Evolutionary conservation across 2,113 vertebrate genomes (phyloP), one percentile per base, ranked within the genome.

Genomic region (Jaculus jaculus): DNA sequence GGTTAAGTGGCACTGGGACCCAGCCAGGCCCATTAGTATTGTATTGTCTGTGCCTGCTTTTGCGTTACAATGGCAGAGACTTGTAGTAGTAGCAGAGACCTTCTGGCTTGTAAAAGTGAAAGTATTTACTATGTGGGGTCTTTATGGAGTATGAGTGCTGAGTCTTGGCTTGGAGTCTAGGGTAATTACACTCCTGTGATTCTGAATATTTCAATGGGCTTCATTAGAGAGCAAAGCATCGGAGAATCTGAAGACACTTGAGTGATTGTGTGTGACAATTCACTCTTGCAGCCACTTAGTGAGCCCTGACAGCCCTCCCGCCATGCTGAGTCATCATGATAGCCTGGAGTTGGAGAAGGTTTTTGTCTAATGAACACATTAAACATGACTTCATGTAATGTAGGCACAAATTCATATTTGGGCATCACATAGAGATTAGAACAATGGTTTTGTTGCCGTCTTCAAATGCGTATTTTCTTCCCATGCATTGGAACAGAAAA

Each of bases 221-320:
- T 86, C 21, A 24, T 13, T 20, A 68, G 61, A 34, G 54, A 75
- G 7, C 13, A 5, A 32, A n/a, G 39, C 8, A 60, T 68, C 54
- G 21, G 37, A 42, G 47, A 6, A 0, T 84, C 63, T 13, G 21
- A 51, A 28, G 7, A 54, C 15, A 5, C 23, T 15, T 54, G 63
- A 63, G 65, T n/a, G 51, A 37, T 1, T 7, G 6, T 24, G 6
- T 24, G 9, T 21, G 74, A 72, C 47, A 60, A 0, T 28, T 24
- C 12, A 10, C 13, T 34, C 26, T 0, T 23, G 26, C 47, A 30
- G 9, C 65, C 51, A 3, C 60, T 42, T 12, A 32, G 16, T 10
- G 0, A 47, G 77, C 65, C 83, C 32, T 17, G 26, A 23, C 1
- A 13, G 8, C 0, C 0, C 23, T 11, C 34, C 60, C 4, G 20